These are phyloP conservation scores for Enteromius afrohamiltoni DNA, from an alignment of 2,797 vertebrate species.

Conservation along the genomic window DNA sequence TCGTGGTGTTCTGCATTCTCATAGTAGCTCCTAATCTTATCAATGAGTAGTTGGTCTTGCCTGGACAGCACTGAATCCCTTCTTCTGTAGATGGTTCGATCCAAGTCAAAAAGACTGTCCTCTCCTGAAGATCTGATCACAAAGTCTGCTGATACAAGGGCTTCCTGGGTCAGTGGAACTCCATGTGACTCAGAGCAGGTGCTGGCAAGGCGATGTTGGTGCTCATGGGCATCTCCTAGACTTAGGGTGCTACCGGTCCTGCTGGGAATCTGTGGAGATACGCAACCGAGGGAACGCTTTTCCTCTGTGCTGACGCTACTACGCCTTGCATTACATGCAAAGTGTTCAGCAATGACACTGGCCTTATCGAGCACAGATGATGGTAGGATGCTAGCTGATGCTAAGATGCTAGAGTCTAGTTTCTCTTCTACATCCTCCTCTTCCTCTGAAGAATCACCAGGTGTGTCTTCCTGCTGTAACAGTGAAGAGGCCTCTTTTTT, in stretches of 20 bases:
- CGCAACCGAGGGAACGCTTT: slow-evolving; percentile 63
- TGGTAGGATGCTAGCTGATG: slow-evolving; percentile 85
- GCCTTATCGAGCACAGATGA: slow-evolving; percentile 90
- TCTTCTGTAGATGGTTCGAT: slow-evolving; percentile 61
- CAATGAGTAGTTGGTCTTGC: slow-evolving; percentile 86
- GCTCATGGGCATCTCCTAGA: slow-evolving; percentile 73
- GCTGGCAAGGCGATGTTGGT: slow-evolving; percentile 49
- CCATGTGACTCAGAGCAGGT: slow-evolving; percentile 42
- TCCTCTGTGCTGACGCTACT: slow-evolving; percentile 78
- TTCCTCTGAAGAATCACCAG: slow-evolving; percentile 82
- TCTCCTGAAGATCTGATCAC: slow-evolving; percentile 62
- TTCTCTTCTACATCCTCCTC: slow-evolving; percentile 68
- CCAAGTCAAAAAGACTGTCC: slow-evolving; percentile 65
- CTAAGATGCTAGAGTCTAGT: slow-evolving; percentile 82
- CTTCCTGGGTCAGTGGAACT: slow-evolving; percentile 34
- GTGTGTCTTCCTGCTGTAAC: slow-evolving; percentile 79
- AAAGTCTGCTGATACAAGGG: slow-evolving; percentile 47
- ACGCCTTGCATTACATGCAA: slow-evolving; percentile 75
- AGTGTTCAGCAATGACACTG: slow-evolving; percentile 85
- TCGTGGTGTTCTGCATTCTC: slow-evolving; percentile 83
- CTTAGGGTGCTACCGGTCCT: slow-evolving; percentile 79
- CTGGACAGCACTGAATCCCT: slow-evolving; percentile 83
- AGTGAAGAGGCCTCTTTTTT: slow-evolving; percentile 35
- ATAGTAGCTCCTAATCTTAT: slow-evolving; percentile 91
- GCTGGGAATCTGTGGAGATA: slow-evolving; percentile 72